phyloP scores from a whole-genome alignment of 1,140 invertebrate species.

The Steinernema feltiae region DNA sequence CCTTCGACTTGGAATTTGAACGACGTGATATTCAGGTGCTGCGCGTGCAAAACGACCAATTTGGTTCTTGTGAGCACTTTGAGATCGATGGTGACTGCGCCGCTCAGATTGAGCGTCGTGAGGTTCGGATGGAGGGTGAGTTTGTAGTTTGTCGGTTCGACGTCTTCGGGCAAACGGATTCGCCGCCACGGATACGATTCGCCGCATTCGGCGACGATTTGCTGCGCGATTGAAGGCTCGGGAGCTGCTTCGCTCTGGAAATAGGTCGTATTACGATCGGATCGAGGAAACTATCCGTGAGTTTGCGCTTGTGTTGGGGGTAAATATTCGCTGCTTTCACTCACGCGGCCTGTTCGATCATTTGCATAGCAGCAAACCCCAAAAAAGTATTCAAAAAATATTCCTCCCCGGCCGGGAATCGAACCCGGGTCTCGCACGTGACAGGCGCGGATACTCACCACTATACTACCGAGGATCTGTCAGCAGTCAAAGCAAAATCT shows the following conservation, averaged over 20 bases:
- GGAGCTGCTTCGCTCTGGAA: conserved; percentile 9
- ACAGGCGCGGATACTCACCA: too few relatives aligned
- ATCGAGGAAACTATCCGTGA: too few relatives aligned
- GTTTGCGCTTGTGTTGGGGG: too few relatives aligned
- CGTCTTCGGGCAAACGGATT: conserved; percentile 73
- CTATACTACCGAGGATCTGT: too few relatives aligned
- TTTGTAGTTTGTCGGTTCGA: conserved; percentile 76
- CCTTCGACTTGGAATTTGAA: conserved; percentile 23
- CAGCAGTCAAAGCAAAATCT: too few relatives aligned
- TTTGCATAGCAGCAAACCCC: too few relatives aligned
- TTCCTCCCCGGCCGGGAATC: too few relatives aligned
- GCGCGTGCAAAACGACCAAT: conserved; percentile 32
- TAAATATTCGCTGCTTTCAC: too few relatives aligned
- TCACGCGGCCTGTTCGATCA: too few relatives aligned
- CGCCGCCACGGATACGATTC: conserved; percentile 82
- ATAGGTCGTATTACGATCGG: neutral
- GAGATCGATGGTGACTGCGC: conserved; percentile 61
- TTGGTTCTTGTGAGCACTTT: conserved; percentile 59
- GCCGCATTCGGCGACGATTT: conserved; percentile 49
- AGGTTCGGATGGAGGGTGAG: conserved; percentile 87
- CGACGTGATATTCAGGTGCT: conserved; percentile 27
- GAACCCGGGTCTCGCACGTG: too few relatives aligned
- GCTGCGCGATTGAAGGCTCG: conserved; percentile 10
- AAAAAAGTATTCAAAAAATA: too few relatives aligned
- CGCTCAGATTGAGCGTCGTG: conserved; percentile 76